phyloP scores from a whole-genome alignment of 1,140 invertebrate species.

The Heliconius nattereri region DNA sequence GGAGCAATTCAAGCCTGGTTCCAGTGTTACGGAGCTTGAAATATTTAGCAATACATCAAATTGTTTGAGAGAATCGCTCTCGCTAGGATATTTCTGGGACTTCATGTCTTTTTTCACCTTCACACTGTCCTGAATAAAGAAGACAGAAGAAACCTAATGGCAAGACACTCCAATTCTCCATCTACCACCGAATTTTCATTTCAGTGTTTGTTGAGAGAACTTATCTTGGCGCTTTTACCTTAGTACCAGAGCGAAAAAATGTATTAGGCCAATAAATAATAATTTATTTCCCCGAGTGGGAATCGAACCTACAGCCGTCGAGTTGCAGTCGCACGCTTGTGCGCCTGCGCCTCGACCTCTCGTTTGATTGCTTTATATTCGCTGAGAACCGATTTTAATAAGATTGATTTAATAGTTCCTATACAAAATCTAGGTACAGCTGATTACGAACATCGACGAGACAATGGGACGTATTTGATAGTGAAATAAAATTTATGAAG shows the following conservation, averaged over 20 bases:
- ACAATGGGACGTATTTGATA: slow-evolving; percentile 20
- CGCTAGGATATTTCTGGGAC: slow-evolving; percentile 44
- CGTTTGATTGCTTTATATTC: slow-evolving; percentile 45
- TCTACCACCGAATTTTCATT: too few relatives aligned
- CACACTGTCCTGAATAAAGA: too few relatives aligned
- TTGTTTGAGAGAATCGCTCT: slow-evolving; percentile 36
- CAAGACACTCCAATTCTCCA: too few relatives aligned
- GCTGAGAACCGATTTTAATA: neutral
- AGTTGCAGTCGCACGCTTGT: too few relatives aligned
- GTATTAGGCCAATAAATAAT: too few relatives aligned
- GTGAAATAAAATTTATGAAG: slow-evolving; percentile 59
- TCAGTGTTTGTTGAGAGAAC: too few relatives aligned
- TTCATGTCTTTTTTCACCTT: too few relatives aligned
- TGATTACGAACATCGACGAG: slow-evolving; percentile 31
- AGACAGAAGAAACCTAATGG: too few relatives aligned
- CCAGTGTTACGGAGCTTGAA: slow-evolving; percentile 45
- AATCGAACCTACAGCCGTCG: too few relatives aligned
- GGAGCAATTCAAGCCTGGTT: slow-evolving; percentile 34
- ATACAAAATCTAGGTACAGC: slow-evolving; percentile 29
- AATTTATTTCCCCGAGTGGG: too few relatives aligned
- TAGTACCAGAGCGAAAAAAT: too few relatives aligned
- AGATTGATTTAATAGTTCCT: neutral
- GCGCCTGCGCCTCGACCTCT: slow-evolving; percentile 29
- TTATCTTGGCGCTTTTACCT: too few relatives aligned
- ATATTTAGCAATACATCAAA: slow-evolving; percentile 50